A percentile compares a stretch with the other conserved stretches of the same genome.
Conservation (phyloP, 1,140 invertebrate species). For the Littorina saxatilis region DNA sequence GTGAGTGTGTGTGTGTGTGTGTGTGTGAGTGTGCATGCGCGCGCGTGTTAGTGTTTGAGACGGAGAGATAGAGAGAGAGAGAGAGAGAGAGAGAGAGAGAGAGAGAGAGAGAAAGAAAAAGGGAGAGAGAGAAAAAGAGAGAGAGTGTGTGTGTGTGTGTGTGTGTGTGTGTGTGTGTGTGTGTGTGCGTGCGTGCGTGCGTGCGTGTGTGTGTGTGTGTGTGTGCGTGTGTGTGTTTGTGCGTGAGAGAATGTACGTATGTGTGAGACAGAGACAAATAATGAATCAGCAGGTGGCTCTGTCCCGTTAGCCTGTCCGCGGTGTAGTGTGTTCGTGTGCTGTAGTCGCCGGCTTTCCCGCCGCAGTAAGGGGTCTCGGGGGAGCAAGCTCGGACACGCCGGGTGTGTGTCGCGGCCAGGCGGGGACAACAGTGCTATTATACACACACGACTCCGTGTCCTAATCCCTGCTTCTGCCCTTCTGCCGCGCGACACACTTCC, state of each 20-base stretch:
- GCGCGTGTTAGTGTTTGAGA: neutral
- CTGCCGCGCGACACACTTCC: too few species aligned
- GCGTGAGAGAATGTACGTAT: too few species aligned
- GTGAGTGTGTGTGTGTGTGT: constrained; percentile 6
- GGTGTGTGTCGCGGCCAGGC: too few species aligned
- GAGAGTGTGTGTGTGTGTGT: neutral
- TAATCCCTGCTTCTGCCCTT: too few species aligned
- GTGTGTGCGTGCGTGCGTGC: neutral
- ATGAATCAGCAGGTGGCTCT: too few species aligned
- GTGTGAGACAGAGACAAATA: too few species aligned
- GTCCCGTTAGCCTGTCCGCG: too few species aligned
- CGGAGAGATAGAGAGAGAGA: neutral
- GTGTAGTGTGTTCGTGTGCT: neutral
- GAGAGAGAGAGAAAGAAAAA: constrained; percentile 8
- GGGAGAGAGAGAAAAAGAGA: constrained; percentile 13
- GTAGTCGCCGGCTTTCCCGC: too few species aligned
- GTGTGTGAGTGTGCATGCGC: neutral
- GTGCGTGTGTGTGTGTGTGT: neutral
- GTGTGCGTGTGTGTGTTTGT: neutral
- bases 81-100: constrained; percentile 10
- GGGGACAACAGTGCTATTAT: too few species aligned
- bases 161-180: constrained; percentile 6
- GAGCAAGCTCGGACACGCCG: too few species aligned
- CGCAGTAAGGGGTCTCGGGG: too few species aligned
- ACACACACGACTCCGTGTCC: too few species aligned